Conservation (phyloP, 2,113 vertebrate species). For the Cynopterus brachyotis region DNA sequence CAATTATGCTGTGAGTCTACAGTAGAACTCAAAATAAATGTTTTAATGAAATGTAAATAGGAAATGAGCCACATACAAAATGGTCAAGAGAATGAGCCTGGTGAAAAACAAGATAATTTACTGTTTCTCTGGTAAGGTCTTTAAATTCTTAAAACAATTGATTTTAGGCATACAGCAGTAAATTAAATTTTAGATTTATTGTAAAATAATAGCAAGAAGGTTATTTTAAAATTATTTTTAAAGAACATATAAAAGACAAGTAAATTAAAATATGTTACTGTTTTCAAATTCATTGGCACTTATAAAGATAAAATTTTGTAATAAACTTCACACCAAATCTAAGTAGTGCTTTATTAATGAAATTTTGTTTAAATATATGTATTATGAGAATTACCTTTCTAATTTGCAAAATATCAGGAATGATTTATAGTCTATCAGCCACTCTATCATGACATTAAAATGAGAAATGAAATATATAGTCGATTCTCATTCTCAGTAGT, state of each 20-base stretch:
- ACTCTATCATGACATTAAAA: not conserved
- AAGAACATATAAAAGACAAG: not conserved
- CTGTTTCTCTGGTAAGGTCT: not conserved
- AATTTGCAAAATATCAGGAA: not conserved
- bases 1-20: not conserved
- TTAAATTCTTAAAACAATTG: not conserved
- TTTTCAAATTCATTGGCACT: not conserved
- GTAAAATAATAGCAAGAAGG: not conserved
- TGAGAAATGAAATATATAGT: not conserved
- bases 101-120: constrained; percentile 1
- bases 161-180: not conserved
- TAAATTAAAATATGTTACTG: not conserved
- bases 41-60: constrained; percentile 20
- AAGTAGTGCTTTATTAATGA: not conserved
- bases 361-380: not conserved
- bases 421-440: not conserved
- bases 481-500: not conserved
- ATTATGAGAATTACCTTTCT: not conserved
- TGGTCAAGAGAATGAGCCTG: not conserved
- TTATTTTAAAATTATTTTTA: constrained; percentile 41
- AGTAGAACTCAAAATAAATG: constrained; percentile 1
- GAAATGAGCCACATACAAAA: not conserved
- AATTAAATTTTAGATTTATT: constrained; percentile 1
- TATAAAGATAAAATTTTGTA: constrained; percentile 26
- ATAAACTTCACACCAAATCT: constrained; percentile 4